These are phyloP conservation scores for Geopemphigus sp. DNA, from an alignment of 1,140 invertebrate species.

Conservation along the genomic window DNA sequence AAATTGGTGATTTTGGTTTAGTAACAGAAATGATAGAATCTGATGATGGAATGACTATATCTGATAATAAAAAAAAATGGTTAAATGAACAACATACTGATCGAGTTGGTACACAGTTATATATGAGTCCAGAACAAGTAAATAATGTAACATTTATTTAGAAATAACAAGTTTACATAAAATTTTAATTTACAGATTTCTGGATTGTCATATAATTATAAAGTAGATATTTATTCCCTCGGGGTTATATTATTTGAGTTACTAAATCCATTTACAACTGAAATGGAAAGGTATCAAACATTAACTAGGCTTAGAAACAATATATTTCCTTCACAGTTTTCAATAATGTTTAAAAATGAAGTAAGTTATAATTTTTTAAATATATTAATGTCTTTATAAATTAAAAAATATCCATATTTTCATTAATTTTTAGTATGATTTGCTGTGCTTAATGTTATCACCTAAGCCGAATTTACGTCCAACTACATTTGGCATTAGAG, in stretches of 20 bases:
- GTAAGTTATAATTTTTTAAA: slow-evolving; percentile 56
- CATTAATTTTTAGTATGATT: slow-evolving; percentile 63
- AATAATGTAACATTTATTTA: neutral
- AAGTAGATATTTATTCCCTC: slow-evolving; percentile 95
- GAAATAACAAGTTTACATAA: neutral
- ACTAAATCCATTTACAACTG: slow-evolving; percentile 81
- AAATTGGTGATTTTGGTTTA: slow-evolving; percentile 95
- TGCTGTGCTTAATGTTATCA: slow-evolving; percentile 76
- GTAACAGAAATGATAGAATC: slow-evolving; percentile 71
- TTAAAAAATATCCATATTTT: slow-evolving; percentile 40
- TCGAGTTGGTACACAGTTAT: slow-evolving; percentile 83
- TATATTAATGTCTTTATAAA: slow-evolving; percentile 32
- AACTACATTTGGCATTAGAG: slow-evolving; percentile 70
- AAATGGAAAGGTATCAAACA: slow-evolving; percentile 77
- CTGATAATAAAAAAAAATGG: slow-evolving; percentile 51
- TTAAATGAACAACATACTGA: slow-evolving; percentile 62
- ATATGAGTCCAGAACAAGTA: slow-evolving; percentile 96
- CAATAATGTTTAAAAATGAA: slow-evolving; percentile 65
- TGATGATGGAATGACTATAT: slow-evolving; percentile 50
- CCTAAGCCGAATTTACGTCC: slow-evolving; percentile 70
- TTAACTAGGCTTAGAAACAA: slow-evolving; percentile 65
- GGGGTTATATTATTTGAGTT: slow-evolving; percentile 93
- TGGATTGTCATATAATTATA: slow-evolving; percentile 80
- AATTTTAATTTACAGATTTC: slow-evolving; percentile 58
- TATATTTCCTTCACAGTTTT: slow-evolving; percentile 71